A percentile compares a stretch with the other conserved stretches of the same genome.
Conservation (phyloP, 2,797 vertebrate species). For the Anabacerthia variegaticeps region DNA sequence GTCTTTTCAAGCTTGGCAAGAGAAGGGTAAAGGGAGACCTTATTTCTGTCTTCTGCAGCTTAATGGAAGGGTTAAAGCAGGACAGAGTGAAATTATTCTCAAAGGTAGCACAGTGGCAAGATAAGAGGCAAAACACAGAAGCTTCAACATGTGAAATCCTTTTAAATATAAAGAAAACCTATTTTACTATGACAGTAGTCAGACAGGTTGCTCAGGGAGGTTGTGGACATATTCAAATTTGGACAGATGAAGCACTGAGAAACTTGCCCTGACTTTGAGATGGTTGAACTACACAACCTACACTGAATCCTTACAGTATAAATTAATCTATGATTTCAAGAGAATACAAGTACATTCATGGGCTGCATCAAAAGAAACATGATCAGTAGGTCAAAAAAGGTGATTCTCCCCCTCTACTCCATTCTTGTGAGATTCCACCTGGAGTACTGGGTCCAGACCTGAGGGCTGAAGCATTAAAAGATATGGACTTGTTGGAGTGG, state of each 20-base stretch:
- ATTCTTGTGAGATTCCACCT: not conserved
- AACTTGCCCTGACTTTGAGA: not conserved
- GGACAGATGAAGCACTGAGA: not conserved
- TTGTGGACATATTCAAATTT: not conserved
- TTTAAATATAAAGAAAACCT: not conserved
- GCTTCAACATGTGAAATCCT: not conserved
- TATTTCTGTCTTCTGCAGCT: not conserved
- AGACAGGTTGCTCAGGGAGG: not conserved
- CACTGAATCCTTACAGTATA: not conserved
- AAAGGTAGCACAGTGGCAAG: not conserved
- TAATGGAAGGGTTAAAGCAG: not conserved
- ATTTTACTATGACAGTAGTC: not conserved
- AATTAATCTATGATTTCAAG: not conserved
- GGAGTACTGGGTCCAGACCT: not conserved
- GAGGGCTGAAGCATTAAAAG: not conserved
- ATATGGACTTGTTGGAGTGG: not conserved
- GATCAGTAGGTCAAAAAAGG: rapidly evolving
- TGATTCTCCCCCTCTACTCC: not conserved
- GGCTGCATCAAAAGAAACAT: not conserved
- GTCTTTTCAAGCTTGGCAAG: not conserved
- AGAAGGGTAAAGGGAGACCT: not conserved
- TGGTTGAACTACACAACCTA: not conserved
- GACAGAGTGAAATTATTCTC: not conserved
- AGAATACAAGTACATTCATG: not conserved
- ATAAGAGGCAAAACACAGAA: not conserved